Percentiles rank a stretch among this genome's conserved stretches.
Evolutionary conservation across 2,888 invertebrate genomes (phyloP).

Genomic region (Germaria angustata): DNA sequence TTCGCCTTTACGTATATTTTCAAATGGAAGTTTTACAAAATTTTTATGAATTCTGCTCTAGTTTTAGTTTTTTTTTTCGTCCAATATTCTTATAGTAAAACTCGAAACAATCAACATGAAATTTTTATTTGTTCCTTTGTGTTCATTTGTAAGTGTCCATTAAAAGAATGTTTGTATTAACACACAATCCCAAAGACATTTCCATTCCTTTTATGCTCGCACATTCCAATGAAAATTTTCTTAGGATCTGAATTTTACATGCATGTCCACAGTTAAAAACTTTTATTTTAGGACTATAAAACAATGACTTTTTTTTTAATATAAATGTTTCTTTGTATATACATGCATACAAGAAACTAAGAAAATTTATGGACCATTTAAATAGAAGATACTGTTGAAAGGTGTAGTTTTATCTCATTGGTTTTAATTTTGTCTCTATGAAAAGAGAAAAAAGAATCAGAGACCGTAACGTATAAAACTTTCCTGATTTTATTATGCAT

Average conservation of each 20-base stretch:
- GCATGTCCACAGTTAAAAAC: constrained; percentile 32
- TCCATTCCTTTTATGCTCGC: neutral
- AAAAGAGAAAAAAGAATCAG: too few relatives aligned
- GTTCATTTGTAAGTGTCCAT: neutral
- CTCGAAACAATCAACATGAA: constrained; percentile 62
- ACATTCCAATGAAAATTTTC: neutral
- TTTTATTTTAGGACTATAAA: constrained; percentile 45
- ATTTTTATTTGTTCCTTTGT: constrained; percentile 18
- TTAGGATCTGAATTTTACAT: neutral
- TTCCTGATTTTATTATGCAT: too few relatives aligned
- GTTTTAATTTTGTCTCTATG: constrained; percentile 10
- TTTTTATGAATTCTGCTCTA: too few relatives aligned
- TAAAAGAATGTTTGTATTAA: neutral
- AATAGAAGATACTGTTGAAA: neutral
- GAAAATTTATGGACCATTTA: constrained; percentile 8
- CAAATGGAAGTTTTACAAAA: too few relatives aligned
- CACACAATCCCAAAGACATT: neutral
- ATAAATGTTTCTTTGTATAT: too few relatives aligned
- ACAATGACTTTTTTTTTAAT: neutral
- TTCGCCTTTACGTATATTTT: too few relatives aligned
- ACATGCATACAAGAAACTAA: neutral
- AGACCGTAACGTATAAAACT: too few relatives aligned
- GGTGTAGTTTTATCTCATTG: constrained; percentile 19
- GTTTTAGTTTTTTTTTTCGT: too few relatives aligned
- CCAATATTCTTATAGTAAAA: too few relatives aligned